Evolutionary conservation across 64 coral and sea anemone species (phyloP).

Genomic region (Actinia tenebrosa): DNA sequence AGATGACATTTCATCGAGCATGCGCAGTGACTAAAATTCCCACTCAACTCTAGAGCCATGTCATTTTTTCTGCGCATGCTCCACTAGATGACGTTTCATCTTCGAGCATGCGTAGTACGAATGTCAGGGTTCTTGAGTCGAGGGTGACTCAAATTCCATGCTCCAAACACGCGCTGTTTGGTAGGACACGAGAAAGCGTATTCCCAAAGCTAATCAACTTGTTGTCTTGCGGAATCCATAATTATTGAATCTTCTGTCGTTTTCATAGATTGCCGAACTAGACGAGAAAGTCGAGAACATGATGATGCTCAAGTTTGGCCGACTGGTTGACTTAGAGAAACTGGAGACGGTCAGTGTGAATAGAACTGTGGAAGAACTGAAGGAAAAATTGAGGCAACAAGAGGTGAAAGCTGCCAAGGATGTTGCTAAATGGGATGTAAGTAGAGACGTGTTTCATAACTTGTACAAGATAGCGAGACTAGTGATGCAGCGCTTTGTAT

Average conservation of each 20-base stretch:
- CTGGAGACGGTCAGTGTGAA: conserved; percentile 89
- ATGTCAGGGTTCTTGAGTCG: too few species aligned
- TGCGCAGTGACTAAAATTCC: not conserved
- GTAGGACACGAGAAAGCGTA: too few species aligned
- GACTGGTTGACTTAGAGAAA: conserved; percentile 88
- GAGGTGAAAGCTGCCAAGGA: conserved; percentile 65
- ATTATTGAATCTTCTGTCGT: not conserved
- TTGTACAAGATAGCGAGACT: too few species aligned
- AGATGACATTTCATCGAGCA: too few species aligned
- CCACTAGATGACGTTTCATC: too few species aligned
- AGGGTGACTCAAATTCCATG: too few species aligned
- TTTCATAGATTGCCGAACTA: conserved; percentile 78
- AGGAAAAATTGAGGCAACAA: conserved; percentile 85
- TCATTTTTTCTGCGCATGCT: too few species aligned
- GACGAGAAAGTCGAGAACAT: conserved; percentile 97
- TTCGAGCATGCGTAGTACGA: too few species aligned
- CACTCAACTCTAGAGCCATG: not conserved
- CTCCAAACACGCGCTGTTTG: too few species aligned
- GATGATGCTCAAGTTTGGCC: conserved; percentile 98
- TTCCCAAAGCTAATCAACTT: too few species aligned
- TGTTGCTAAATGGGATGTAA: conserved; percentile 91
- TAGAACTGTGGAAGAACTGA: conserved; percentile 94
- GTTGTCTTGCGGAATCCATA: not conserved
- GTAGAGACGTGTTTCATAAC: not conserved
- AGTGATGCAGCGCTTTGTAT: too few species aligned